Base-by-base conservation (phyloP, 1,140 invertebrate species). In the Onthophagus taurus region DNA sequence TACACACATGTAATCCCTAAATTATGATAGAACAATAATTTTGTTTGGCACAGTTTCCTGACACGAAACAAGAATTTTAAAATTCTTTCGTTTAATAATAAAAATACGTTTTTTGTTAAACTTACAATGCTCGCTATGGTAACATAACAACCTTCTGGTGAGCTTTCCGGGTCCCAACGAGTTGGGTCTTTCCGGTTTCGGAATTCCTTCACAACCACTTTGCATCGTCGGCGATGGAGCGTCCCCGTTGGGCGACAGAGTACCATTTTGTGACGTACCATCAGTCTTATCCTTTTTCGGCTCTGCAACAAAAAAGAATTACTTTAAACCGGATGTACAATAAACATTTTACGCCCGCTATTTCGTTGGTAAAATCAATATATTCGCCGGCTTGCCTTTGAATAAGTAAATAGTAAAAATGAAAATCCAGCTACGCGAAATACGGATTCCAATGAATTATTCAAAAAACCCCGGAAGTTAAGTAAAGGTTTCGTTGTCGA, bases 241-340 rank as follows among this genome's bases (percentile, higher is more conserved):
- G 41, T 76, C 75, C 53, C 67, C 70, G 58, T 68, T 75, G 46
- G 75, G 69, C 56, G 75, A 76, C 58, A 77, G 62, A 53, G 72
- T 69, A 58, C 77, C 77, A 70, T 80, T 80, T 58, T 67, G 67
- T 60, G 60, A 68, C 68, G 72, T 77, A 72, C 80, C 80, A 72
- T 88, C 85, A 79, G 78, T 80, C 76, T 87, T 88, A 70, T 89
- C 84, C 78, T 87, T 87, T 75, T 85, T 85, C 76, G 83, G 81
- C 75, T 87, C 84, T 89, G 78, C 43, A 77, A 78, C 57, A 44
- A 55, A 51, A 52, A n/a, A n/a, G n/a, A n/a, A n/a, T n/a, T n/a
- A n/a, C n/a, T n/a, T n/a, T n/a, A n/a, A n/a, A n/a, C n/a, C n/a
- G n/a, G n/a, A n/a, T n/a, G n/a, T n/a, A n/a, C n/a, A n/a, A n/a